Evolutionary conservation across 2,113 vertebrate species (phyloP).

Genomic region (Gavia stellata): DNA sequence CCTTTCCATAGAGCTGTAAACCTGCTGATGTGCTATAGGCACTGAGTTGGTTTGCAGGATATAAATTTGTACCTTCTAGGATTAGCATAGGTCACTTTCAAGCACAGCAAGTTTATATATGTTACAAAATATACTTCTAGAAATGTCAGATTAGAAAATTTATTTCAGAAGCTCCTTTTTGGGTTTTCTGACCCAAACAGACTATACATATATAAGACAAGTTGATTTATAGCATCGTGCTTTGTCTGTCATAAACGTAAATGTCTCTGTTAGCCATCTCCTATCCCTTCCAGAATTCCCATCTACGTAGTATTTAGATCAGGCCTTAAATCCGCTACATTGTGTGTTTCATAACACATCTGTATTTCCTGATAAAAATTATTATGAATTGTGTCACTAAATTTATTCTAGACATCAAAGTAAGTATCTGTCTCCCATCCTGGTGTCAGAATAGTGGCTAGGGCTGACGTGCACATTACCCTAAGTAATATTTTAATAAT

Average conservation of each 20-base stretch:
- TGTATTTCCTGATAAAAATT: neutral
- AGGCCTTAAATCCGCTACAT: neutral
- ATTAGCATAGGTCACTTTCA: neutral
- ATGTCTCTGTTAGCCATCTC: neutral
- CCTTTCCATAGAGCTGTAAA: neutral
- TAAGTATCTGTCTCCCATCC: neutral
- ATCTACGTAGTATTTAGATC: neutral
- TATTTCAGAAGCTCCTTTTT: neutral
- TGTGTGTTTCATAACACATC: neutral
- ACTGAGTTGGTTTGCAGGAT: neutral
- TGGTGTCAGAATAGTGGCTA: neutral
- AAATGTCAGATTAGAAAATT: neutral
- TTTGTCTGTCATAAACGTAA: neutral
- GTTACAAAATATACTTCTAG: neutral
- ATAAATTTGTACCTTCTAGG: neutral
- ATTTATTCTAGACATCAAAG: neutral
- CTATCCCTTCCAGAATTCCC: neutral
- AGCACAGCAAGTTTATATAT: neutral
- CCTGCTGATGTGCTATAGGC: neutral
- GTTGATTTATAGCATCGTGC: neutral
- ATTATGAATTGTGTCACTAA: neutral
- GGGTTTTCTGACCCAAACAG: neutral
- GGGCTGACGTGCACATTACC: neutral
- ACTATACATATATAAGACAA: neutral
- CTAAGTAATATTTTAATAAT: neutral